Conservation (phyloP, 2,113 vertebrate species). For the Dipodomys ordii region DNA sequence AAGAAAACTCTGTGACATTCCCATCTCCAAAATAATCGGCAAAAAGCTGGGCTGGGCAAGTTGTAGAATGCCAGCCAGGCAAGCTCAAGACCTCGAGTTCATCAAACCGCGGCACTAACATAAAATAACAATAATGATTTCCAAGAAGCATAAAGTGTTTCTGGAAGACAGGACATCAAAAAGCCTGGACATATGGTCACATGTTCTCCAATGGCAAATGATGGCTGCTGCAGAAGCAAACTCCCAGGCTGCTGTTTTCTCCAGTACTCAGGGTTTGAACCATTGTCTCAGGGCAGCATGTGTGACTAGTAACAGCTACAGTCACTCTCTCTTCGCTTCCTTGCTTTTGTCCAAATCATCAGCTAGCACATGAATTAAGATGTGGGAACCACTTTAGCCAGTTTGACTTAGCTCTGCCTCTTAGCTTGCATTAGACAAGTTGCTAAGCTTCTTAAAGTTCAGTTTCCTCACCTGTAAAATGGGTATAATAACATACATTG, state of each 20-base stretch:
- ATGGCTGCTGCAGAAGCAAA: rapidly evolving
- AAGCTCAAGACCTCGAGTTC: too few relatives aligned
- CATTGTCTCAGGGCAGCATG: not conserved
- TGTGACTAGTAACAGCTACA: not conserved
- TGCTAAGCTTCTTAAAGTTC: not conserved
- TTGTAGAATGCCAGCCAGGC: too few relatives aligned
- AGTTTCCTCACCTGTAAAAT: constrained; percentile 1
- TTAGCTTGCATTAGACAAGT: not conserved
- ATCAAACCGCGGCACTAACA: too few relatives aligned
- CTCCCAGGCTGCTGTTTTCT: not conserved
- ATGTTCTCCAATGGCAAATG: not conserved
- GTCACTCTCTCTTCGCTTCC: not conserved
- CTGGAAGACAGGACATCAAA: not conserved
- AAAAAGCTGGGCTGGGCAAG: too few relatives aligned
- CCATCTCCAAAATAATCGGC: too few relatives aligned
- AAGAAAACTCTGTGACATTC: too few relatives aligned
- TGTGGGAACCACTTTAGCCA: not conserved
- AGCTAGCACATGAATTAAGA: not conserved
- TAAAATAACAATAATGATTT: not conserved
- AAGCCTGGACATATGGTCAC: too few relatives aligned
- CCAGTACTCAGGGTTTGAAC: not conserved
- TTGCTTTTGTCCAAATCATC: not conserved
- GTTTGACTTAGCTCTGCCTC: not conserved
- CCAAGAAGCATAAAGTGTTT: not conserved
- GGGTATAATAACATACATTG: not conserved